Conservation (phyloP, 2,888 invertebrate species). For the Leucoma salicis region DNA sequence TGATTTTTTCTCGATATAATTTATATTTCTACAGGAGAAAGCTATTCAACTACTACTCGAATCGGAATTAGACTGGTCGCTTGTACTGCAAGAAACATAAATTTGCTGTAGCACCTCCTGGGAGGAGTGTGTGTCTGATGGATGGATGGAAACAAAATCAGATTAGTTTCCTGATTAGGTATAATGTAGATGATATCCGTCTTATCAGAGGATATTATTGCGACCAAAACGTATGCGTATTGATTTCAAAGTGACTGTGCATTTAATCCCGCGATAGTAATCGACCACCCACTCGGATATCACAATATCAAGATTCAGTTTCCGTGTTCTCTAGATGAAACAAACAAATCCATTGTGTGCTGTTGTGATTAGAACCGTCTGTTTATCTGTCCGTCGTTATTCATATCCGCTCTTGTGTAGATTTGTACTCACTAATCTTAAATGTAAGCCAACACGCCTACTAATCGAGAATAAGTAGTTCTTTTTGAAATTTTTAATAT, state of each 20-base stretch:
- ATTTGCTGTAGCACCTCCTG: too few relatives aligned
- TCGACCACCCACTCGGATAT: conserved; percentile 70
- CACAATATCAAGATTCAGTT: conserved; percentile 51
- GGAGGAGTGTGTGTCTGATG: too few relatives aligned
- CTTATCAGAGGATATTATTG: neutral
- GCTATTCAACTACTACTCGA: too few relatives aligned
- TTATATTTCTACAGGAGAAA: too few relatives aligned
- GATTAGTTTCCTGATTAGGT: too few relatives aligned
- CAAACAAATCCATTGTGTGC: conserved; percentile 76
- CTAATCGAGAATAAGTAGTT: conserved; percentile 8
- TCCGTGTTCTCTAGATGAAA: conserved; percentile 64
- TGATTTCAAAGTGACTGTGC: conserved; percentile 14
- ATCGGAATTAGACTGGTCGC: too few relatives aligned
- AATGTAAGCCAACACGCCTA: conserved; percentile 15
- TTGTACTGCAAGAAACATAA: too few relatives aligned
- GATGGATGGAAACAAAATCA: too few relatives aligned
- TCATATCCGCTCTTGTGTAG: conserved; percentile 58
- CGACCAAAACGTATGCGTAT: conserved; percentile 9
- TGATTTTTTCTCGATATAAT: too few relatives aligned
- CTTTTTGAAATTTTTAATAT: too few relatives aligned
- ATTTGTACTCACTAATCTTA: conserved; percentile 33
- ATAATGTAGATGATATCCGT: too few relatives aligned
- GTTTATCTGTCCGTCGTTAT: conserved; percentile 61
- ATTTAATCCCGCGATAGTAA: conserved; percentile 15
- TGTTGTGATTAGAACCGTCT: conserved; percentile 72